Conservation (phyloP, 2,113 vertebrate genomes). For the Stigmatopora nigra region DNA sequence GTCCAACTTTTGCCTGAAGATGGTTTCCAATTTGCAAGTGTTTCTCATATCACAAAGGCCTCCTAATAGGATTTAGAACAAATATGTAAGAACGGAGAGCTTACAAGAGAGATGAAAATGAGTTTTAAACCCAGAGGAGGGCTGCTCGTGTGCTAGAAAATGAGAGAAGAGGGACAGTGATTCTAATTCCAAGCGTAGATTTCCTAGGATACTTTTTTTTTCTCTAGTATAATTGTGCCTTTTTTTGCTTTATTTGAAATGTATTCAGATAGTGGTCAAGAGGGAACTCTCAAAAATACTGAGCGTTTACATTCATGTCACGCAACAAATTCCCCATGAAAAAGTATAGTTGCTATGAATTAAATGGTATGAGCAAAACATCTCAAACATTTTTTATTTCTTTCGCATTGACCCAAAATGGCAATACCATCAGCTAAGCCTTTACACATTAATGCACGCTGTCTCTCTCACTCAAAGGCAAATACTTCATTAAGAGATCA, state of each 20-base stretch:
- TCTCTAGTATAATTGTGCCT: conserved; percentile 21
- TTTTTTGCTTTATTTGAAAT: conserved; percentile 11
- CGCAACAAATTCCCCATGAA: no score
- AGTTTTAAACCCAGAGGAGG: conserved; percentile 66
- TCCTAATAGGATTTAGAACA: conserved; percentile 70
- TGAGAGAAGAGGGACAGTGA: conserved; percentile 46
- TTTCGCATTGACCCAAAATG: no score
- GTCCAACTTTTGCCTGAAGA: conserved; percentile 61
- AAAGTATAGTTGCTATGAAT: not conserved
- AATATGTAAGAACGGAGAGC: conserved; percentile 64
- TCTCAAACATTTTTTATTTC: no score
- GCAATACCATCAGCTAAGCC: no score
- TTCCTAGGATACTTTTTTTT: conserved; percentile 29
- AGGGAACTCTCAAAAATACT: not conserved
- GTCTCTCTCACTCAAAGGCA: no score
- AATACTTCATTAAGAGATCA: no score
- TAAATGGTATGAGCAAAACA: no score
- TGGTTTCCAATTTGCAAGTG: conserved; percentile 65
- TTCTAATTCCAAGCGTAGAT: conserved; percentile 39
- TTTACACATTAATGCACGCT: no score
- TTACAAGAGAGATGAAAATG: conserved; percentile 67
- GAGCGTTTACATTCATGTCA: not conserved
- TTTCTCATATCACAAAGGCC: conserved; percentile 64
- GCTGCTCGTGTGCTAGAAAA: conserved; percentile 46
- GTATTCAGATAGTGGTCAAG: not conserved